phyloP scores from a whole-genome alignment of 1,140 invertebrate genomes.

The Cotesia chilonis region DNA sequence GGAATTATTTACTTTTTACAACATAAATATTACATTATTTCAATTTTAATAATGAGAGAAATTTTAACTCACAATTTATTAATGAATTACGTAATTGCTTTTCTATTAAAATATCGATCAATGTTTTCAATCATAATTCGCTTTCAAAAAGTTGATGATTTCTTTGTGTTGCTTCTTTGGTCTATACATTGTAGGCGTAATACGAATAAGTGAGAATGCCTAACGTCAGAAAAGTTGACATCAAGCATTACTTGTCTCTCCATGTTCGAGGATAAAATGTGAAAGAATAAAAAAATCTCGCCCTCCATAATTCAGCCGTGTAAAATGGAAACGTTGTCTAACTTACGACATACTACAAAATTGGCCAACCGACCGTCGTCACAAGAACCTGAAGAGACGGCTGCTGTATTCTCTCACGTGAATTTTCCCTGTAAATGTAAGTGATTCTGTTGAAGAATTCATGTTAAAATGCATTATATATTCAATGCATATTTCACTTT shows the following conservation, averaged over 20 bases:
- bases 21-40: not conserved
- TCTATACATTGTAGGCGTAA: not conserved
- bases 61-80: not conserved
- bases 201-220: not conserved
- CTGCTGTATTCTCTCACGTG: not conserved
- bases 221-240: slow-evolving; percentile 4
- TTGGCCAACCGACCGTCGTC: slow-evolving; percentile 28
- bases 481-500: slow-evolving; percentile 6
- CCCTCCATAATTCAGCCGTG: slow-evolving; percentile 38
- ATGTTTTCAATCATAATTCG: not conserved
- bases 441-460: not conserved
- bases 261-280: slow-evolving; percentile 1
- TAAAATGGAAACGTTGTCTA: slow-evolving; percentile 40
- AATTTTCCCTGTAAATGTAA: not conserved
- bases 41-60: not conserved
- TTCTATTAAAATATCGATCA: too few species aligned
- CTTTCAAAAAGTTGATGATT: not conserved
- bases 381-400: not conserved
- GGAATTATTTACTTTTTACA: slow-evolving; percentile 5
- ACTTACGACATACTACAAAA: slow-evolving; percentile 33
- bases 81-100: too few species aligned
- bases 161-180: not conserved
- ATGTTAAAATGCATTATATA: not conserved
- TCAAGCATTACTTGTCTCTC: not conserved
- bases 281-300: slow-evolving; percentile 35